Evolutionary conservation across 2,888 invertebrate genomes (phyloP).

Genomic region (Troilus luridus): DNA sequence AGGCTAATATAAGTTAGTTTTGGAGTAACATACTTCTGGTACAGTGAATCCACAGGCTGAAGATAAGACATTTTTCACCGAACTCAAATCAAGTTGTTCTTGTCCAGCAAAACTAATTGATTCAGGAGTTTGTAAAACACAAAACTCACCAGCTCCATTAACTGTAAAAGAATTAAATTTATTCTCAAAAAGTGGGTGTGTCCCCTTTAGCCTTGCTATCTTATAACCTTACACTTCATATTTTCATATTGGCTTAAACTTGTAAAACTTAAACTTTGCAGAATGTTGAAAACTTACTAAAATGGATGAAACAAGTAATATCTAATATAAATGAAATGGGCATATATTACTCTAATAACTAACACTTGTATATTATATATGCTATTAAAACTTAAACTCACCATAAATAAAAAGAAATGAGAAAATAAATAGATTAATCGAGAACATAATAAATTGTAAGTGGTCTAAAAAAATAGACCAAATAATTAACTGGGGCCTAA

Average conservation of each 20-base stretch:
- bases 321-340: neutral
- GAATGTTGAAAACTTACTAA: neutral
- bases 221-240: conserved; percentile 57
- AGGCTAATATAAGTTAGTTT: neutral
- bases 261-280: neutral
- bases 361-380: neutral
- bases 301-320: neutral
- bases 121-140: conserved; percentile 78
- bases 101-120: conserved; percentile 80
- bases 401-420: conserved; percentile 24
- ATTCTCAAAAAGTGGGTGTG: conserved; percentile 56
- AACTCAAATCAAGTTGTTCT: conserved; percentile 75
- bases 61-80: conserved; percentile 72
- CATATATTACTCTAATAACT: neutral
- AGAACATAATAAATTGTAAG: neutral
- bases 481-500: neutral
- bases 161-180: conserved; percentile 58
- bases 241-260: conserved; percentile 65
- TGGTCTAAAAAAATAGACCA: conserved; percentile 26
- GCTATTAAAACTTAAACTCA: neutral
- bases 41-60: conserved; percentile 81
- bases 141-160: conserved; percentile 75
- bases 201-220: conserved; percentile 47
- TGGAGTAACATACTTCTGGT: conserved; percentile 73
- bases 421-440: conserved; percentile 2